phyloP scores from a whole-genome alignment of 2,113 vertebrate species.

The Phalacrocorax aristotelis region DNA sequence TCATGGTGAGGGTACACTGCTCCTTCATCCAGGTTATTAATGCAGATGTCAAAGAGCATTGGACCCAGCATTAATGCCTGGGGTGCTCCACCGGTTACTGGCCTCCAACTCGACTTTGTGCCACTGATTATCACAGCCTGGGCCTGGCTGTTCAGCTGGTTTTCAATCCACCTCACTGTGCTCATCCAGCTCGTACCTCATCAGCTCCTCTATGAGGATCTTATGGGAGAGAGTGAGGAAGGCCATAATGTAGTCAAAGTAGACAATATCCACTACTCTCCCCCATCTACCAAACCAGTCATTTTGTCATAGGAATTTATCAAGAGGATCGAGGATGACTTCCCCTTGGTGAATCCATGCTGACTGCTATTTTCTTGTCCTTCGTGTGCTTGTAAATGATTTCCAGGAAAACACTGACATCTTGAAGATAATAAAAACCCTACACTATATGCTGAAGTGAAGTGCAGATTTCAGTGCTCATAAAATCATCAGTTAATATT shows the following conservation, averaged over 20 bases:
- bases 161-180: not conserved
- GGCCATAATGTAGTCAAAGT: not conserved
- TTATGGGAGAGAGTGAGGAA: not conserved
- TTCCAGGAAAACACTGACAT: not conserved
- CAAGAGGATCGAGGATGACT: not conserved
- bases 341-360: not conserved
- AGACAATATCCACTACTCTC: not conserved
- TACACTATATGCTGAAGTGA: not conserved
- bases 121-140: not conserved
- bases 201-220: not conserved
- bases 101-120: not conserved
- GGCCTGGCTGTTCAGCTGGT: not conserved
- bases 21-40: not conserved
- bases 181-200: not conserved
- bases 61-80: not conserved
- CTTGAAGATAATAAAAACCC: not conserved
- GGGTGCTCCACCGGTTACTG: not conserved
- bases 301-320: not conserved
- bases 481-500: not conserved
- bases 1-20: not conserved
- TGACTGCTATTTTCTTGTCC: not conserved
- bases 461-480: not conserved
- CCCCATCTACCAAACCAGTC: not conserved
- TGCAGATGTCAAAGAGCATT: not conserved
- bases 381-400: not conserved